Percentiles rank a stretch among this genome's conserved stretches.
Evolutionary conservation across 2,113 vertebrate genomes (phyloP).

Genomic region (Carassius auratus): DNA sequence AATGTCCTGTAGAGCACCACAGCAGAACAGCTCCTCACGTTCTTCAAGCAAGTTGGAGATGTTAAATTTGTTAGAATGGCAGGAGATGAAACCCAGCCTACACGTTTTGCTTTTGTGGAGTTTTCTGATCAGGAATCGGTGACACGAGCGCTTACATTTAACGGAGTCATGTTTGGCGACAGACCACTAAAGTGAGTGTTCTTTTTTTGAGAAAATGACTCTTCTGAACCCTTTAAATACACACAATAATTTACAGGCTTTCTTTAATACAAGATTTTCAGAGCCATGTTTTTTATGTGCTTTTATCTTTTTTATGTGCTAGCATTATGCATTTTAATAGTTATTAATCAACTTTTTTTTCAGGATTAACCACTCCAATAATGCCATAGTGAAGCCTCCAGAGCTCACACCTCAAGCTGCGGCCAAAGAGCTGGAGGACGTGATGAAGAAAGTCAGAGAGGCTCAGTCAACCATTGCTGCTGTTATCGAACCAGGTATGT

Average conservation of each 20-base stretch:
- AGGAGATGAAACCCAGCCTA: constrained; percentile 95
- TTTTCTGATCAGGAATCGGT: constrained; percentile 95
- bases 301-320: background rate
- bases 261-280: background rate
- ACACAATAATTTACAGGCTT: background rate
- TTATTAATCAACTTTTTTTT: constrained; percentile 35
- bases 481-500: constrained; percentile 91
- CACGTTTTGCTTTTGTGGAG: constrained; percentile 94
- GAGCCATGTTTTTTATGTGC: background rate
- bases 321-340: background rate
- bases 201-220: background rate
- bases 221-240: background rate
- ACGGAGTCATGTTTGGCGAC: constrained; percentile 98
- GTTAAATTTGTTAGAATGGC: constrained; percentile 98
- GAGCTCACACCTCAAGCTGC: constrained; percentile 97
- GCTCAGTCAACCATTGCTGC: constrained; percentile 94
- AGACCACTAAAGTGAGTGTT: constrained; percentile 89
- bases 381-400: constrained; percentile 96
- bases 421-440: constrained; percentile 93
- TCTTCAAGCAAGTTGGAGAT: constrained; percentile 95
- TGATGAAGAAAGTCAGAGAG: constrained; percentile 96
- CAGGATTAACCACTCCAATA: constrained; percentile 99
- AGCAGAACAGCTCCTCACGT: constrained; percentile 93
- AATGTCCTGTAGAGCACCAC: constrained; percentile 82
- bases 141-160: constrained; percentile 90